Evolutionary conservation across 2,797 vertebrate genomes (phyloP), one percentile per base, ranked within the genome.

Genomic region (Alosa sapidissima): DNA sequence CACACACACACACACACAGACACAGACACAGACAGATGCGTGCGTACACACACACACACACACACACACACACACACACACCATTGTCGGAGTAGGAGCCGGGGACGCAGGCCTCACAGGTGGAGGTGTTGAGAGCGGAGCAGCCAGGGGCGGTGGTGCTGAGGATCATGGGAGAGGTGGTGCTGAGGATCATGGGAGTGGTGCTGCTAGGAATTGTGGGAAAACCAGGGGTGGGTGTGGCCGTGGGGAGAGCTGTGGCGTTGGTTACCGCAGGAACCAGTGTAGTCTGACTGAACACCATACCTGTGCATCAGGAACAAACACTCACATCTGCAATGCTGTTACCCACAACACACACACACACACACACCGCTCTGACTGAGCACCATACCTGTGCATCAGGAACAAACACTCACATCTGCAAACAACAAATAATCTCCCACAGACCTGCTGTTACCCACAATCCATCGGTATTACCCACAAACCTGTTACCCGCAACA

Each of bases 71-170:
- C 33, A 45, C 48, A 33, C 28, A 45, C 6, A 58, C 72, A 97
- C 97, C 95, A 87, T 93, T 94, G 28, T 84, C 91, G 36, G 94
- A 94, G 83, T 93, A 92, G 0, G 95, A 96, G 78, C 97, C 97
- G 0, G 96, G 94, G 2, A 93, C 86, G 81, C 97, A 98, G 45
- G 1, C 88, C 83, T 92, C 89, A 86, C 97, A 98, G 85, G 91
- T 85, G 0, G 95, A 96, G 48, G 89, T 91, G n/a, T 98, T 96
- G 86, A 96, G 94, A 0, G 49, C 33, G 8, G 88, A 94, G 92
- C 97, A 98, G 90, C 90, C 94, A 0, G 91, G 89, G 78, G 92
- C 90, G 0, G 92, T 94, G 91, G 93, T 94, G 91, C 92, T 94
- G 88, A 89, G 86, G 19, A 89, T 93, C 90, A 91, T 36, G n/a